Conservation (phyloP, 1,140 invertebrate species). For the Schlechtendalia chinensis region DNA sequence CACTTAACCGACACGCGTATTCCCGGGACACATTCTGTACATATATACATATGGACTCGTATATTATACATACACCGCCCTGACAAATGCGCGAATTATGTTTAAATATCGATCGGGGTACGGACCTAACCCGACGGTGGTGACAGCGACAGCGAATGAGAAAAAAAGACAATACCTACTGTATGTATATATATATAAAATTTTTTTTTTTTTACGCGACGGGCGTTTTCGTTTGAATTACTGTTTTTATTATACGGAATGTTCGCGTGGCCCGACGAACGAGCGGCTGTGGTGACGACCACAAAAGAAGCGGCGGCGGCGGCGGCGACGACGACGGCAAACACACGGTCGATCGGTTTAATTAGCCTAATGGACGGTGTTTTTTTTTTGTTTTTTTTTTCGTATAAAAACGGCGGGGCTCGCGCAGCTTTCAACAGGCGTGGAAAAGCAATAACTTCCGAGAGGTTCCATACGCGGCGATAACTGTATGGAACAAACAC, state of each 20-base stretch:
- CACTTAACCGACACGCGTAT: background rate
- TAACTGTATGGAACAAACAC: background rate
- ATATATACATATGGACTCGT: background rate
- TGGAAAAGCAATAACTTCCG: background rate
- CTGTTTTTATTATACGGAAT: background rate
- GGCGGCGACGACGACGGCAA: background rate
- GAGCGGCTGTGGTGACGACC: too few species aligned
- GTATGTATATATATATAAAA: too few species aligned
- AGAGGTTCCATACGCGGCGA: background rate
- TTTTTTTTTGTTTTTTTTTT: background rate
- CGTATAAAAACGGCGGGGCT: background rate
- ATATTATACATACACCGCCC: constrained; percentile 10
- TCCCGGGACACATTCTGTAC: too few species aligned
- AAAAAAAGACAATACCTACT: background rate
- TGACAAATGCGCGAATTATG: too few species aligned
- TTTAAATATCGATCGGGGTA: background rate
- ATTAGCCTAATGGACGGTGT: constrained; percentile 10
- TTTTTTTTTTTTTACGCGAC: background rate
- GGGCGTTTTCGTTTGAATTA: background rate
- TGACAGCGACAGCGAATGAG: background rate
- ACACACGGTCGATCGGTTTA: background rate
- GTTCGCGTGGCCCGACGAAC: too few species aligned
- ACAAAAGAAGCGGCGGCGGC: background rate
- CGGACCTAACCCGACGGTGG: background rate
- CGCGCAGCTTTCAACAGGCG: background rate